Evolutionary conservation across 2,113 vertebrate genomes (phyloP), one percentile per base, ranked within the genome.

Genomic region (Rhabdomys dilectus): DNA sequence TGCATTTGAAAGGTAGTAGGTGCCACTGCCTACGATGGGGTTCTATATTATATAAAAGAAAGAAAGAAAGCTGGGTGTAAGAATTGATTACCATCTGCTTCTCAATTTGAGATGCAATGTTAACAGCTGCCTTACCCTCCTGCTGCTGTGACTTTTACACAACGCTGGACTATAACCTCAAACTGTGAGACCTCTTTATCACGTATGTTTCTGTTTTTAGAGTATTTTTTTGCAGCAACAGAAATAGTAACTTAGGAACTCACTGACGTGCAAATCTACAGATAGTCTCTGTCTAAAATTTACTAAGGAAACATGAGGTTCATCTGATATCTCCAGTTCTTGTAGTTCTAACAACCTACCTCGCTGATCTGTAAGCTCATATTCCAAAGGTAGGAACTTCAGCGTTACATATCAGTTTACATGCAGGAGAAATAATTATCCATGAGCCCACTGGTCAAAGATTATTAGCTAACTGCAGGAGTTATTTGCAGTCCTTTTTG

Each of bases 271-370:
- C 45, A 82, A 58, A 29, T 62, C 36, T 42, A 42, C 16, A 62
- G 24, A 80, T 22, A 36, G 8, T 84, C 56, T 84, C 22, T 62
- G 15, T 42, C 56, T 39, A 29, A 62, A 62, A 5, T 62, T 29
- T 42, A 42, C 26, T 88, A 93, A 84, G 85, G 34, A 84, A 90
- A 90, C 80, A 21, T 56, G 42, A 88, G 34, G 92, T 90, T 10
- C 53, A 75, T 85, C 13, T 80, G 24, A 48, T 81, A 22, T 66
- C 48, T 88, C n/a, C 62, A 94, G 73, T 11, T 77, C 15, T 60
- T 39, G 29, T 72, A 1, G 5, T 66, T 94, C 48, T 45, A 60
- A 3, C 4, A 42, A 87, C 64, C 56, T 70, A 56, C 3, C 16
- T 91, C 10, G 3, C 11, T 60, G 89, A 48, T 70, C 19, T 96